Evolutionary conservation across 2,113 vertebrate genomes (phyloP).

Genomic region (Brachypodius melanocephalos): DNA sequence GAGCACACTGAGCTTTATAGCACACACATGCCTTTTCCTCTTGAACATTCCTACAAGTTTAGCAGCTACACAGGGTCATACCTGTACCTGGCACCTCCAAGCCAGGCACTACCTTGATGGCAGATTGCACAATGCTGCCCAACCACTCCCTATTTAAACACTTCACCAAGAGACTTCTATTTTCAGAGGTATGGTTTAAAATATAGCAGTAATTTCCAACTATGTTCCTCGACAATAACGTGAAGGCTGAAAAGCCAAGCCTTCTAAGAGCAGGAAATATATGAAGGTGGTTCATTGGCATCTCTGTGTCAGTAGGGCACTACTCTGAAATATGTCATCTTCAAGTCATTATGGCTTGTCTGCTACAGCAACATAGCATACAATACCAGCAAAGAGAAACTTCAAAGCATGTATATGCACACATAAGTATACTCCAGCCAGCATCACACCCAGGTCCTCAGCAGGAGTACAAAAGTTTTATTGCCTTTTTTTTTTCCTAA

Average conservation of each 20-base stretch:
- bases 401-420: not conserved
- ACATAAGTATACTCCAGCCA: not conserved
- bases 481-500: not conserved
- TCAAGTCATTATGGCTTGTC: not conserved
- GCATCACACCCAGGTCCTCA: not conserved
- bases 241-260: not conserved
- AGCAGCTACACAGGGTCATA: not conserved
- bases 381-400: not conserved
- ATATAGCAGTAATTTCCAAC: not conserved
- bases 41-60: not conserved
- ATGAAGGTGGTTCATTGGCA: not conserved
- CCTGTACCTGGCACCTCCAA: not conserved
- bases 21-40: fast-evolving
- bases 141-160: not conserved
- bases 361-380: not conserved
- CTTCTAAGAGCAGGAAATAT: not conserved
- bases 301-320: not conserved
- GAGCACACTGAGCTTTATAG: not conserved
- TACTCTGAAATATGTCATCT: not conserved
- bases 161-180: not conserved
- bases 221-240: not conserved
- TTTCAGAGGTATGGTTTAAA: not conserved
- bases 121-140: not conserved
- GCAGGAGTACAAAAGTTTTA: not conserved
- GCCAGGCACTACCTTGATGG: not conserved